Evolutionary conservation across 2,797 vertebrate genomes (phyloP).

Genomic region (Podarcis lilfordi): DNA sequence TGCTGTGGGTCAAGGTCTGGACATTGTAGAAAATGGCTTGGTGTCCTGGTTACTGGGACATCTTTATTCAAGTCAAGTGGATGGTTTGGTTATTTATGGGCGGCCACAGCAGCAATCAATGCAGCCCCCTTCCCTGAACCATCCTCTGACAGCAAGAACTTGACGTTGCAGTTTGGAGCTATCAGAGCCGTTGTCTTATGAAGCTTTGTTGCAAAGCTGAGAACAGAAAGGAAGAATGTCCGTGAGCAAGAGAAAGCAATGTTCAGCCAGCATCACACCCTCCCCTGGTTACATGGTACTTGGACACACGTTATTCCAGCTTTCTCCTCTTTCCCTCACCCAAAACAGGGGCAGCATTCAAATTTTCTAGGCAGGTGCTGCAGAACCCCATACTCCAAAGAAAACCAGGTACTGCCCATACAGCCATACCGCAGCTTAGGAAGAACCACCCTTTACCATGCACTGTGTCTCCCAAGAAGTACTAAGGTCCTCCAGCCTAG

Average conservation of each 20-base stretch:
- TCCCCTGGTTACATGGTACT: not conserved
- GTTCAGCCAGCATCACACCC: not conserved
- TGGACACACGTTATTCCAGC: not conserved
- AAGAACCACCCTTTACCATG: not conserved
- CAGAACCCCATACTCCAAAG: not conserved
- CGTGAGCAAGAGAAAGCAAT: not conserved
- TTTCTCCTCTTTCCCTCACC: not conserved
- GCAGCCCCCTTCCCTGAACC: slow-evolving; percentile 81
- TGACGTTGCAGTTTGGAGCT: slow-evolving; percentile 74
- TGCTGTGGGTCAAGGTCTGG: not conserved
- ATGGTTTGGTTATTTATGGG: not conserved
- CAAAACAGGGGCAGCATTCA: not conserved
- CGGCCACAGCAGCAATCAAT: slow-evolving; percentile 76
- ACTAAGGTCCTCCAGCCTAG: not conserved
- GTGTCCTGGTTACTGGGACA: not conserved
- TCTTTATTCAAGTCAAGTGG: slow-evolving; percentile 20
- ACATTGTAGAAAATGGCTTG: not conserved
- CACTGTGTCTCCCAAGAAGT: not conserved
- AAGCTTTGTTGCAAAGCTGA: slow-evolving; percentile 76
- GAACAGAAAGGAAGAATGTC: not conserved
- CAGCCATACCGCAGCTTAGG: not conserved
- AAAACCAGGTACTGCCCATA: not conserved
- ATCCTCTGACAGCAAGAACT: slow-evolving; percentile 76
- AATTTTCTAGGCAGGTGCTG: not conserved
- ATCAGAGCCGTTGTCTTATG: slow-evolving; percentile 64